Percentiles rank a stretch among this genome's conserved stretches.
Conservation (phyloP, 2,888 invertebrate genomes). For the Xylota sylvarum region DNA sequence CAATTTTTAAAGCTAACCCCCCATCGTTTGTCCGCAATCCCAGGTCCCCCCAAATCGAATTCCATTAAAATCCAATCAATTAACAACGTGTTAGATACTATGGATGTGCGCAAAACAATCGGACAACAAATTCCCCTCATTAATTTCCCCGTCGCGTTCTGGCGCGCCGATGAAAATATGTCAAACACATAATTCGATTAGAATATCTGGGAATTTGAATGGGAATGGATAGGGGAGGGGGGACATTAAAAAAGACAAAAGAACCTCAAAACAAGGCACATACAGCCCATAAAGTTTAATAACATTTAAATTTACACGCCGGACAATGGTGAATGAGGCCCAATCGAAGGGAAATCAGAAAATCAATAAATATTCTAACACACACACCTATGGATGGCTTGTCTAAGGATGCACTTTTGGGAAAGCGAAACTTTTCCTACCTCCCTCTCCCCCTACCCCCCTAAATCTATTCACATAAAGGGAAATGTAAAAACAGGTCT, state of each 20-base stretch:
- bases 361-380: conserved; percentile 34
- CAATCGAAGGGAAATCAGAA: conserved; percentile 1
- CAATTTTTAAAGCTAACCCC: not conserved
- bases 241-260: conserved; percentile 18
- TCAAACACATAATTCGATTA: conserved; percentile 44
- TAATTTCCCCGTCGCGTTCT: conserved; percentile 14
- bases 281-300: conserved; percentile 40
- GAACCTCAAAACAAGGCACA: conserved; percentile 20
- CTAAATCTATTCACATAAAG: not conserved
- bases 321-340: conserved; percentile 41
- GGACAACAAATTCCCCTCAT: conserved; percentile 37
- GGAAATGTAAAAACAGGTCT: not conserved
- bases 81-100: conserved; percentile 4
- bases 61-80: conserved; percentile 39
- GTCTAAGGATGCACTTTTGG: conserved; percentile 20
- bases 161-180: conserved; percentile 11
- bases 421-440: conserved; percentile 7
- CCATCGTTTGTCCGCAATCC: not conserved
- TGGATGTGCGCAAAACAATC: conserved; percentile 25
- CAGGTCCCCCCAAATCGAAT: conserved; percentile 1
- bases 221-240: not conserved
- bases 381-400: not conserved
- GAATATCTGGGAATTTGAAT: conserved; percentile 20
- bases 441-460: not conserved
- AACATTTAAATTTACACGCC: conserved; percentile 56